Evolutionary conservation across 1,140 invertebrate species (phyloP).

Genomic region (Hypothenemus hampei): DNA sequence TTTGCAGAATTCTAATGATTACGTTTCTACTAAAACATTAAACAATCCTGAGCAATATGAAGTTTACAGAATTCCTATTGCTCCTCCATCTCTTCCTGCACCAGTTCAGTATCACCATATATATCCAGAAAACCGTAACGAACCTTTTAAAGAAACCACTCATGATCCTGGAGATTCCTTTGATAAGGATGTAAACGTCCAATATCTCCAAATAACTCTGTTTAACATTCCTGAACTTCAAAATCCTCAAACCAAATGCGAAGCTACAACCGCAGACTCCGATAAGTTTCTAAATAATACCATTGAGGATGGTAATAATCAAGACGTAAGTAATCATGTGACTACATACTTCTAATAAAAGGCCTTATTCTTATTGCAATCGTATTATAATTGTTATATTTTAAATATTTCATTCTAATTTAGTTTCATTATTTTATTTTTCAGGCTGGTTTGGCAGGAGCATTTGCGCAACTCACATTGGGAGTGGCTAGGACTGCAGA

Average conservation of each 20-base stretch:
- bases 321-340: conserved; percentile 28
- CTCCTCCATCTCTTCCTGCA: too few species aligned
- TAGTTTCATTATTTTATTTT: conserved; percentile 45
- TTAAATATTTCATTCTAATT: too few species aligned
- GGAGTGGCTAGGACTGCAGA: conserved; percentile 58
- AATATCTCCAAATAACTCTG: too few species aligned
- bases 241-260: conserved; percentile 30
- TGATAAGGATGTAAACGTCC: too few species aligned
- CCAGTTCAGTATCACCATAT: too few species aligned
- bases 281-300: conserved; percentile 33
- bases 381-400: not conserved
- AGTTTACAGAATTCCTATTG: too few species aligned
- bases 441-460: conserved; percentile 77
- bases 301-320: conserved; percentile 21
- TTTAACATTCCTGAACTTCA: conserved; percentile 5
- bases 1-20: too few species aligned
- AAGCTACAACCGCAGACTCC: conserved; percentile 35
- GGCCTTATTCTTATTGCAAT: not conserved
- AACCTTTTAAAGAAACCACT: too few species aligned
- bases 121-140: too few species aligned
- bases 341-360: not conserved
- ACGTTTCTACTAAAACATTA: too few species aligned
- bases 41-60: too few species aligned
- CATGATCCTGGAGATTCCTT: too few species aligned
- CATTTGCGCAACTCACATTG: conserved; percentile 66